These are phyloP conservation scores for Galeopterus variegatus DNA, from an alignment of 2,113 vertebrate genomes.

Conservation along the genomic window DNA sequence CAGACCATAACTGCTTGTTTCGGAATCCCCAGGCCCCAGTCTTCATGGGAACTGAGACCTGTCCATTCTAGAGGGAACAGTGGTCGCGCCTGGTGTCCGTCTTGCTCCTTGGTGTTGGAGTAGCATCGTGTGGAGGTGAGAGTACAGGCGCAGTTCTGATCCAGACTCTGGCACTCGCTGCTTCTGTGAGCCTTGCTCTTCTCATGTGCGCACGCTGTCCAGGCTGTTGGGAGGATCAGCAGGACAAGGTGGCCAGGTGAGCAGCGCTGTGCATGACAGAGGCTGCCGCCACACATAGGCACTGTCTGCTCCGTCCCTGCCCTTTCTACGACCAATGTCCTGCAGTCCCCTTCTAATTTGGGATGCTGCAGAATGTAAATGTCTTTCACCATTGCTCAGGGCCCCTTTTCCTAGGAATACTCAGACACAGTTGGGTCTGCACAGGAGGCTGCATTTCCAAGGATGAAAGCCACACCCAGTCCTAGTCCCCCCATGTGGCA, in stretches of 20 bases:
- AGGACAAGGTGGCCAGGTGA: background rate
- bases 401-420: background rate
- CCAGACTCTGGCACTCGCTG: background rate
- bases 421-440: background rate
- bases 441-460: background rate
- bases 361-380: background rate
- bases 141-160: accelerated
- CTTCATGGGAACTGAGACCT: background rate
- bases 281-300: accelerated
- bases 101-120: background rate
- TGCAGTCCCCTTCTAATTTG: background rate
- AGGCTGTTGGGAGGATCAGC: background rate
- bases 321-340: background rate
- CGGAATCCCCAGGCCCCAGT: accelerated
- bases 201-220: background rate
- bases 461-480: background rate
- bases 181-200: background rate
- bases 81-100: background rate
- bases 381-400: background rate
- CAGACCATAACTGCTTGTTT: background rate
- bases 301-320: background rate
- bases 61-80: background rate
- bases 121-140: background rate
- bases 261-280: accelerated
- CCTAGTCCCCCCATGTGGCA: background rate